Percentiles rank a stretch among this genome's conserved stretches.
Conservation (phyloP, 2,888 invertebrate genomes). For the Julus scandinavius region DNA sequence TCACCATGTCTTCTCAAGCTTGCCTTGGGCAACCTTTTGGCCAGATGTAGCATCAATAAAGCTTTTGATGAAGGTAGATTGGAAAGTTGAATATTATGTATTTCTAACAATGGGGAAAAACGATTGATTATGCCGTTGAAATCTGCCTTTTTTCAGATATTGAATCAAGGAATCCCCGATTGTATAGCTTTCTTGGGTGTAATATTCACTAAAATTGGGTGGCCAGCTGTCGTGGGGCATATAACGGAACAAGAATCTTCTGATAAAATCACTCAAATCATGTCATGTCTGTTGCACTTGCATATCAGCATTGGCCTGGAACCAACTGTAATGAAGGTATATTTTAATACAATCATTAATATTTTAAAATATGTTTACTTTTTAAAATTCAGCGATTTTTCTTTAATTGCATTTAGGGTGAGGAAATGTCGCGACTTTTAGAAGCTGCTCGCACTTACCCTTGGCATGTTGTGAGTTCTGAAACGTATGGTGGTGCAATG, state of each 20-base stretch:
- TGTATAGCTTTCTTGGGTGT: constrained; percentile 78
- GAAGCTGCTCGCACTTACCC: constrained; percentile 73
- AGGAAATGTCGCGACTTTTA: constrained; percentile 69
- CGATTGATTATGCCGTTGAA: background rate
- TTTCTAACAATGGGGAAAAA: too few relatives aligned
- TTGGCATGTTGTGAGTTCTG: constrained; percentile 75
- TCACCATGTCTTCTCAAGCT: constrained; percentile 73
- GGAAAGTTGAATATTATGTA: background rate
- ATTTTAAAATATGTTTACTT: too few relatives aligned
- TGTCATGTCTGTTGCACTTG: constrained; percentile 75
- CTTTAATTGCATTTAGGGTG: constrained; percentile 64
- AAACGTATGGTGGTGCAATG: constrained; percentile 74
- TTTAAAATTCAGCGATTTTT: background rate
- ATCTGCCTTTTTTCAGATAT: constrained; percentile 66
- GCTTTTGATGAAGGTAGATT: constrained; percentile 72
- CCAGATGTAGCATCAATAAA: constrained; percentile 76
- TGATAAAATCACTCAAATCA: constrained; percentile 68
- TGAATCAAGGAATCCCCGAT: constrained; percentile 75
- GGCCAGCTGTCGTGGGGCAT: constrained; percentile 67
- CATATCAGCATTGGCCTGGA: constrained; percentile 79
- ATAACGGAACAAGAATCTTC: constrained; percentile 67
- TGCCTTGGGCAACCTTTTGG: constrained; percentile 79
- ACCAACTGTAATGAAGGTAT: constrained; percentile 74
- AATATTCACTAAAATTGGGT: constrained; percentile 76
- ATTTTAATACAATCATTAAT: too few relatives aligned